These are phyloP conservation scores for Ricordea florida DNA, from an alignment of 92 coral and sea anemone genomes.

Conservation along the genomic window DNA sequence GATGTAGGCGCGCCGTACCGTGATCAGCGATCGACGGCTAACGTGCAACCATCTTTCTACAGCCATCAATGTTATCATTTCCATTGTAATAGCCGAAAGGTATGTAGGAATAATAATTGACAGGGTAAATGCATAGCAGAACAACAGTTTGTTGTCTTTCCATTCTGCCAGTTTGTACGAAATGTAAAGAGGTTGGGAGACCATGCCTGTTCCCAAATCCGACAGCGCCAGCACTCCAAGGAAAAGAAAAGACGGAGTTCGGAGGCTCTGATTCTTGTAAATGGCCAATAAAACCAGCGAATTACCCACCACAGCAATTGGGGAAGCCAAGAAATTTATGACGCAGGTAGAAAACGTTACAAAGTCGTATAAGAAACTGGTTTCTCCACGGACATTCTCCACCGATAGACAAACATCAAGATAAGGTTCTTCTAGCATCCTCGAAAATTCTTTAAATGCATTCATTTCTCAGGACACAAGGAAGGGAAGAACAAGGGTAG, in stretches of 20 bases:
- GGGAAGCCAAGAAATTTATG: neutral
- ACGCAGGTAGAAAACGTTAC: neutral
- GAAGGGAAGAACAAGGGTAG: no score
- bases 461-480: no score
- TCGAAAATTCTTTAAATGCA: no score
- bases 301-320: conserved; percentile 8
- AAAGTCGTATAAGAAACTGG: neutral
- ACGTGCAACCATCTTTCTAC: neutral
- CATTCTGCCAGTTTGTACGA: neutral
- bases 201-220: conserved; percentile 8
- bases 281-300: conserved; percentile 3
- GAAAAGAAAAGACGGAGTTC: conserved; percentile 15
- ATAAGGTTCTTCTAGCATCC: no score
- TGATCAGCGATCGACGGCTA: neutral
- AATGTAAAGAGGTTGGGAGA: conserved; percentile 20
- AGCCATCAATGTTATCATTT: neutral
- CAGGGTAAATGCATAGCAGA: neutral
- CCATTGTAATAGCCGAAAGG: neutral
- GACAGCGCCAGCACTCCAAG: conserved; percentile 13
- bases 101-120: neutral
- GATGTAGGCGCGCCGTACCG: neutral
- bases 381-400: no score
- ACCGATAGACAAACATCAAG: no score
- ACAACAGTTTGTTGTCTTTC: neutral
- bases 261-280: neutral